A percentile compares a stretch with the other conserved stretches of the same genome.
These are phyloP conservation scores for Patagioenas fasciata DNA, from an alignment of 2,113 vertebrate species.

Conservation along the genomic window DNA sequence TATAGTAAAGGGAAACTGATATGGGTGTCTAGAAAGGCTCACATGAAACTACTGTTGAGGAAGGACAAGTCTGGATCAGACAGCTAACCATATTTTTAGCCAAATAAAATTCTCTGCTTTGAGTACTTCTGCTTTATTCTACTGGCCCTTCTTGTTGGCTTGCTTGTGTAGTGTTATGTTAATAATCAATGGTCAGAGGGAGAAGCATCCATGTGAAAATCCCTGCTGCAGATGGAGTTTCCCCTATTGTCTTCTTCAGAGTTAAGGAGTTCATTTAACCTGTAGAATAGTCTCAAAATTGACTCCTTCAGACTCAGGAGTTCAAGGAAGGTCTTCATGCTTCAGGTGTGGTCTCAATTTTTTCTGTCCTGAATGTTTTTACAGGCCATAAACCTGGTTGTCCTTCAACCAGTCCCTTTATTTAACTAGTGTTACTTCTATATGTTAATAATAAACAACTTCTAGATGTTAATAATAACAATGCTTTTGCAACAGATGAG, in stretches of 20 bases:
- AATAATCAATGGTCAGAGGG: background rate
- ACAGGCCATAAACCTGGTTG: background rate
- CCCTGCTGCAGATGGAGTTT: background rate
- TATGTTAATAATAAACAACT: background rate
- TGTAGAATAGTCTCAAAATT: background rate
- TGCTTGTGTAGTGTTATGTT: background rate
- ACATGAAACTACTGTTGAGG: background rate
- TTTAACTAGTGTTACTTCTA: background rate
- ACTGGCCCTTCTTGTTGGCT: background rate
- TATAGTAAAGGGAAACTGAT: background rate
- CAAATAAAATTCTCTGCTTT: background rate
- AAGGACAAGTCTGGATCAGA: background rate
- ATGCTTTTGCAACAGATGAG: background rate
- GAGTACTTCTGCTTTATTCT: background rate
- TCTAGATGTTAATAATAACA: background rate
- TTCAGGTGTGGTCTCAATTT: background rate
- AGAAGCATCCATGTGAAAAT: background rate
- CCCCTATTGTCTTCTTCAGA: too few relatives aligned
- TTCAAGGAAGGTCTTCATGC: background rate
- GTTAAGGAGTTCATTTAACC: background rate
- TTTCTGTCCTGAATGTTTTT: background rate
- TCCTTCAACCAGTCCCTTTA: background rate
- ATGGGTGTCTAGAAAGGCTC: background rate
- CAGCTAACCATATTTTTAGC: background rate
- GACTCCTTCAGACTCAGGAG: background rate